Percentiles rank a stretch among this genome's conserved stretches.
phyloP scores from a whole-genome alignment of 2,888 invertebrate genomes.

The Amorpha juglandis region DNA sequence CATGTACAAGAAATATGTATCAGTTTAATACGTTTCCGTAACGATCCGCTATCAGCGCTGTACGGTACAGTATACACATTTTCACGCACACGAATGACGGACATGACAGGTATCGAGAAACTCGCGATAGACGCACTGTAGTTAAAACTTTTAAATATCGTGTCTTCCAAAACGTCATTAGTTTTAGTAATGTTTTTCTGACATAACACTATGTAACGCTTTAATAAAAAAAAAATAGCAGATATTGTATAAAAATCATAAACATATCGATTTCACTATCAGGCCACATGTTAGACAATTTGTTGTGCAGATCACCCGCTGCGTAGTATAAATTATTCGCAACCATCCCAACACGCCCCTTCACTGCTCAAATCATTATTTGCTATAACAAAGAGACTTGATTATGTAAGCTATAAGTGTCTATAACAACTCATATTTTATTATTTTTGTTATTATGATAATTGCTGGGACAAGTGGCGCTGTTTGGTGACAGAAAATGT shows the following conservation, averaged over 20 bases:
- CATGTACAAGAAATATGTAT: no score
- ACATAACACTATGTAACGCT: no score
- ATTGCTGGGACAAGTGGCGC: conserved; percentile 60
- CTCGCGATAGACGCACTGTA: no score
- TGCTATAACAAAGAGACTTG: conserved; percentile 70
- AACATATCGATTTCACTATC: conserved; percentile 59
- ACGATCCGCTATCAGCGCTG: no score
- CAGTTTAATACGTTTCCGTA: no score
- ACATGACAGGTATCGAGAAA: no score
- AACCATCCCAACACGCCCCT: conserved; percentile 65
- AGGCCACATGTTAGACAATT: conserved; percentile 78
- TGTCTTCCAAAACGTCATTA: no score
- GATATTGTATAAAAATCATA: conserved; percentile 32
- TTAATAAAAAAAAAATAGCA: no score
- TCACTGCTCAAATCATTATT: conserved; percentile 65
- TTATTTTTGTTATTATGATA: conserved; percentile 60
- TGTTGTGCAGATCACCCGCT: conserved; percentile 76
- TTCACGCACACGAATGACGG: no score
- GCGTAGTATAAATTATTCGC: conserved; percentile 71
- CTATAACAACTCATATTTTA: conserved; percentile 36
- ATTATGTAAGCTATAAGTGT: conserved; percentile 67
- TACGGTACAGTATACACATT: no score
- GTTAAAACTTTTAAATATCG: no score
- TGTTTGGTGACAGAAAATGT: neutral
- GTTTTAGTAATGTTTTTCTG: no score